phyloP scores from a whole-genome alignment of 2,888 invertebrate genomes.

The Lamellibrachia columna region DNA sequence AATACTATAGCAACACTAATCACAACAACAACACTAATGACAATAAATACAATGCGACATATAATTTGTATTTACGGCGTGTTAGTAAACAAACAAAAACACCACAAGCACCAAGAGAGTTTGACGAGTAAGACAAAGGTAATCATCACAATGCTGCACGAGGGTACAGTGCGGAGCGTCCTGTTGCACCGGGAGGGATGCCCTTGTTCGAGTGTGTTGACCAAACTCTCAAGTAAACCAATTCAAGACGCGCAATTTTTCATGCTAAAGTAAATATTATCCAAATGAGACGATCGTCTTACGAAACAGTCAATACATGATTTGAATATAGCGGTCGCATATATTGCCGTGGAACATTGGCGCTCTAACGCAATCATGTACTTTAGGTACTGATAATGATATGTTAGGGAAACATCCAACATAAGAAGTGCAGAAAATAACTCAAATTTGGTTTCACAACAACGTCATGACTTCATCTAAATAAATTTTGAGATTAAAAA shows the following conservation, averaged over 20 bases:
- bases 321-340: not conserved
- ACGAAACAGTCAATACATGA: no score
- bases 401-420: not conserved
- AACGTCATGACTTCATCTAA: no score
- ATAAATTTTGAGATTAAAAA: not conserved
- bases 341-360: not conserved
- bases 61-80: not conserved
- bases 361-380: not conserved
- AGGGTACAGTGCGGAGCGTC: not conserved
- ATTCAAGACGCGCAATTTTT: not conserved
- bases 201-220: not conserved
- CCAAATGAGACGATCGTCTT: not conserved
- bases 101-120: not conserved
- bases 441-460: no score
- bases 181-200: not conserved
- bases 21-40: not conserved
- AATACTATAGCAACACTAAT: not conserved
- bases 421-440: no score
- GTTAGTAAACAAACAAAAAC: not conserved
- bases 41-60: no score
- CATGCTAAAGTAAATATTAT: slow-evolving; percentile 12
- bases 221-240: not conserved
- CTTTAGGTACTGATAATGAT: not conserved
- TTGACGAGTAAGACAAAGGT: not conserved
- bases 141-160: not conserved